Evolutionary conservation across 2,113 vertebrate species (phyloP).

Genomic region (Phaetusa simplex): DNA sequence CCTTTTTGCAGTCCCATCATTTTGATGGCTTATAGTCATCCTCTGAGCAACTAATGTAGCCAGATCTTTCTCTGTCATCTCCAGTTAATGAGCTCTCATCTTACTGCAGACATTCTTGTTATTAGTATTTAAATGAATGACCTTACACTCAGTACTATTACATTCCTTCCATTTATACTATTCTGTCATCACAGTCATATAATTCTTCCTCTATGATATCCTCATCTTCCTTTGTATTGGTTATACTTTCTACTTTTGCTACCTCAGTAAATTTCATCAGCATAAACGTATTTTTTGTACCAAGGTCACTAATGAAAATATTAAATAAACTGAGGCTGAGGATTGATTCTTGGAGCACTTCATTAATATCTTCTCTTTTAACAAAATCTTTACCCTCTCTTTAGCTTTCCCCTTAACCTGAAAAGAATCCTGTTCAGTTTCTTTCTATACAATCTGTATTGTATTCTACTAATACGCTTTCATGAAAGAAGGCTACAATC

Average conservation of each 20-base stretch:
- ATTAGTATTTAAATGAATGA: slow-evolving; percentile 68
- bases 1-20: slow-evolving; percentile 14
- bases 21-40: slow-evolving; percentile 28
- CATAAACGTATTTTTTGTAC: not conserved
- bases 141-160: slow-evolving; percentile 37
- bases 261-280: not conserved
- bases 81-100: slow-evolving; percentile 56
- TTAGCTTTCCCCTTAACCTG: not conserved
- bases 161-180: slow-evolving; percentile 50
- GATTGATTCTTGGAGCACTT: not conserved
- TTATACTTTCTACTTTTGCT: not conserved
- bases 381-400: not conserved
- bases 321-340: not conserved
- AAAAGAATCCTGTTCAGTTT: not conserved
- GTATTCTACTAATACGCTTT: not conserved
- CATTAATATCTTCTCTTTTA: not conserved
- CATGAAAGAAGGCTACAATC: not conserved
- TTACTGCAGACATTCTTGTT: slow-evolving; percentile 50
- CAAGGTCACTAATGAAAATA: not conserved
- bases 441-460: not conserved
- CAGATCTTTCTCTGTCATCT: slow-evolving; percentile 60
- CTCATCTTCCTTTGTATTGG: not conserved
- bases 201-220: not conserved
- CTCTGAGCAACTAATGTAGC: slow-evolving; percentile 44
- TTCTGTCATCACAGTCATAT: slow-evolving; percentile 25